These are phyloP conservation scores for Tricholaema leucomelas DNA, from an alignment of 2,113 vertebrate species.

Conservation along the genomic window DNA sequence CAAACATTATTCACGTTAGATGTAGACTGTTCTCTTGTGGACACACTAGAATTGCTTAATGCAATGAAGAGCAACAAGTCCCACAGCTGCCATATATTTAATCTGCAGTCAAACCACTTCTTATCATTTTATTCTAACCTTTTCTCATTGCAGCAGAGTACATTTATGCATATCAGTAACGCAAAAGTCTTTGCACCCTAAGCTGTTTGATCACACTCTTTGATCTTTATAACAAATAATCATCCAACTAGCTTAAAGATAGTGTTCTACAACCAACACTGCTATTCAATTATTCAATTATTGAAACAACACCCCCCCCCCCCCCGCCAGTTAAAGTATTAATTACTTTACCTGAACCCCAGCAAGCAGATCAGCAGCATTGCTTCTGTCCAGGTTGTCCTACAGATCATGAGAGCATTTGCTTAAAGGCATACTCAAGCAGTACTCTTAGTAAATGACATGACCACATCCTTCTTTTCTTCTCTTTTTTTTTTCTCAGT, in stretches of 20 bases:
- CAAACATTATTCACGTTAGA: background rate
- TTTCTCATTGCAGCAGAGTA: background rate
- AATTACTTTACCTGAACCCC: constrained; percentile 25
- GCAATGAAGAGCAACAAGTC: background rate
- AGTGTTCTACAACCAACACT: background rate
- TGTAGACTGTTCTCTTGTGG: background rate
- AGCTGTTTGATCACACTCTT: background rate
- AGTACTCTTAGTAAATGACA: background rate
- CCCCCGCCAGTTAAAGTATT: too few species aligned
- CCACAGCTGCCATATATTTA: background rate
- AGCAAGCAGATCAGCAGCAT: background rate
- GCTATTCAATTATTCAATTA: background rate
- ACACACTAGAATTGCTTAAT: background rate
- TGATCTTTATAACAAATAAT: background rate
- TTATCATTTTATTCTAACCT: background rate
- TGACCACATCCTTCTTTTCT: constrained; percentile 51
- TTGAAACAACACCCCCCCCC: background rate
- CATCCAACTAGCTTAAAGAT: background rate
- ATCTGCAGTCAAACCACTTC: background rate
- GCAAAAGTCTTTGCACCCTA: background rate
- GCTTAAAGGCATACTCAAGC: background rate
- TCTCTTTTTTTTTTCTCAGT: background rate
- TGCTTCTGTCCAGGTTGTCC: background rate
- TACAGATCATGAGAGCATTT: background rate
- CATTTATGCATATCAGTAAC: background rate